Base-by-base conservation (phyloP, 2,113 vertebrate genomes). In the Pholis gunnellus region DNA sequence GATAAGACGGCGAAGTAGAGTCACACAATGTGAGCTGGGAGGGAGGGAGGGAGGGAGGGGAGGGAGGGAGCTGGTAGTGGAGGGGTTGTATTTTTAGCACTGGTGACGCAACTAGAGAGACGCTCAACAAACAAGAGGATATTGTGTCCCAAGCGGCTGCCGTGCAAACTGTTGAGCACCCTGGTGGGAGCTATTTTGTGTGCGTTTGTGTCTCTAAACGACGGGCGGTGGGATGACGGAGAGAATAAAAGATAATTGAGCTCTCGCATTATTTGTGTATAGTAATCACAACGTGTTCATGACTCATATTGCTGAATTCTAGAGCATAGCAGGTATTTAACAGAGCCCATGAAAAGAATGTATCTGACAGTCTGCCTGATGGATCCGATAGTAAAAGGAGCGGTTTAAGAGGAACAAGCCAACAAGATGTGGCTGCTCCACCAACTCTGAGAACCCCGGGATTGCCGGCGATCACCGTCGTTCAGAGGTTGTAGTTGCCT, bases 91-190 rank as follows among this genome's bases (percentile, higher is more conserved):
- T 95, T 94, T 95, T 94, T 94, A 95, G 93, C 81, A 1, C 56
- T 17, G 74, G 84, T 95, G 94, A 95, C 94, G 94, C 94, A 95
- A 93, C 91, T 90, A 68, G 61, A 92, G 89, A 89, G 83, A 87
- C 85, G 73, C 68, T 88, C 84, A 74, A 93, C 93, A 94, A 94
- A 95, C 91, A 94, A 92, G 93, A 93, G 91, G 91, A 95, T 90
- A 93, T 92, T 94, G 91, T 94, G 91, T 92, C 90, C 90, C 88
- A 80, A 83, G 89, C 27, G 90, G 79, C 81, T 77, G 84, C 77
- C 66, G 71, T 72, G 80, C 79, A 84, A 88, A 91, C 88, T 90
- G 87, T 82, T 84, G 86, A 85, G 87, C 79, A 75, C 69, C 73
- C 69, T 83, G 78, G 79, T 48, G 71, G 52, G 71, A 77, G 25